Evolutionary conservation across 2,113 vertebrate species (phyloP).

Genomic region (Pelvicachromis taeniatus): DNA sequence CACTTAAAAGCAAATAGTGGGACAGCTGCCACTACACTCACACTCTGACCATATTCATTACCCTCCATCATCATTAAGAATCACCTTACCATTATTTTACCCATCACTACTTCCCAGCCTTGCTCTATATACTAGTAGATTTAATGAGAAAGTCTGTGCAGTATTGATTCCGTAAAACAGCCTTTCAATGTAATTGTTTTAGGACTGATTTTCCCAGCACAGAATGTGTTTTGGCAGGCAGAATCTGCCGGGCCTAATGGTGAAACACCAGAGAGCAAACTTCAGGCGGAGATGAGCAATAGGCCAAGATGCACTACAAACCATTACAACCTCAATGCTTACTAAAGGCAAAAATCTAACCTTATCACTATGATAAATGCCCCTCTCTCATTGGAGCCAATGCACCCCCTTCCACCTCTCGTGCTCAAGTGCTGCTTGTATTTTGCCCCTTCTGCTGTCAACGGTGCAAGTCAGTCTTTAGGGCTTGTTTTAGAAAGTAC

Average conservation of each 20-base stretch:
- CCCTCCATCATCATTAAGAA: slow-evolving; percentile 50
- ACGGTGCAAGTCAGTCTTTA: slow-evolving; percentile 46
- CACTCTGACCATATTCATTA: slow-evolving; percentile 58
- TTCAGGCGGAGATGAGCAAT: slow-evolving; percentile 45
- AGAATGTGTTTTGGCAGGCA: slow-evolving; percentile 33
- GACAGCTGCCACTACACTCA: slow-evolving; percentile 44
- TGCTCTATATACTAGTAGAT: slow-evolving; percentile 42
- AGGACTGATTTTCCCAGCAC: slow-evolving; percentile 36
- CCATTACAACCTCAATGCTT: slow-evolving; percentile 55
- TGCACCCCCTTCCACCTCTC: neutral
- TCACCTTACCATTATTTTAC: slow-evolving; percentile 46
- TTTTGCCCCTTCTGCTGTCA: slow-evolving; percentile 40
- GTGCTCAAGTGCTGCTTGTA: slow-evolving; percentile 25
- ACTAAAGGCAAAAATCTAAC: slow-evolving; percentile 57
- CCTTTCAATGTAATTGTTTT: slow-evolving; percentile 58
- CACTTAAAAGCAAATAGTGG: slow-evolving; percentile 41
- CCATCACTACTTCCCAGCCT: slow-evolving; percentile 43
- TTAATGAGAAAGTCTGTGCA: slow-evolving; percentile 50
- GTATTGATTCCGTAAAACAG: slow-evolving; percentile 49
- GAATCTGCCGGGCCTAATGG: slow-evolving; percentile 20
- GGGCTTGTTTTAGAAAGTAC: slow-evolving; percentile 56
- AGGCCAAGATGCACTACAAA: slow-evolving; percentile 41
- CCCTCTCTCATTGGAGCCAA: slow-evolving; percentile 19
- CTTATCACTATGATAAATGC: slow-evolving; percentile 66
- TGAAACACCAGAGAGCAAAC: slow-evolving; percentile 35